Evolutionary conservation across 2,888 invertebrate genomes (phyloP).

Genomic region (Habrosyne pyritoides): DNA sequence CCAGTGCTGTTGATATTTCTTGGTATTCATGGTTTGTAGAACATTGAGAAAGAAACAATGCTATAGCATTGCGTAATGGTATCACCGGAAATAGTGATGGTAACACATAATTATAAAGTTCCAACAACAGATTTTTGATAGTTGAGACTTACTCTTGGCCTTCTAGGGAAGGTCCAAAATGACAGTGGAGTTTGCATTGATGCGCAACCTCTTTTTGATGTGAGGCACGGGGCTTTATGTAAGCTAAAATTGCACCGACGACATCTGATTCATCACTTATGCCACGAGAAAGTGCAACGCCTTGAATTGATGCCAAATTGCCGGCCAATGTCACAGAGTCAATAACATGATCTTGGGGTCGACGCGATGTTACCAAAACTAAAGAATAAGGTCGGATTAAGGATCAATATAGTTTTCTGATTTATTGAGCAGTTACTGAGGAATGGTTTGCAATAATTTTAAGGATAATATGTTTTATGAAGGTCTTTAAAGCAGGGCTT

Average conservation of each 20-base stretch:
- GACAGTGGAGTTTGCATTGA: too few relatives aligned
- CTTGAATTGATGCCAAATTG: conserved; percentile 32
- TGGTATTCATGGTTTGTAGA: neutral
- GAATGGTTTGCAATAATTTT: neutral
- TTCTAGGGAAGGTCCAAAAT: too few relatives aligned
- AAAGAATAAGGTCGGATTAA: neutral
- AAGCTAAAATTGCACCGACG: too few relatives aligned
- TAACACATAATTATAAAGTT: too few relatives aligned
- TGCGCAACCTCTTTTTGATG: too few relatives aligned
- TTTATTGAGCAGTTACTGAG: neutral
- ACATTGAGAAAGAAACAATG: too few relatives aligned
- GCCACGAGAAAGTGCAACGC: conserved; percentile 33
- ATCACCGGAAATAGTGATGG: neutral
- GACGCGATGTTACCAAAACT: neutral
- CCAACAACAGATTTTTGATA: too few relatives aligned
- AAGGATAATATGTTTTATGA: neutral
- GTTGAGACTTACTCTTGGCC: too few relatives aligned
- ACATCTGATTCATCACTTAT: conserved; percentile 11
- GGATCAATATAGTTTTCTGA: neutral
- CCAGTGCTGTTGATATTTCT: neutral
- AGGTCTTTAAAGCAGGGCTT: neutral
- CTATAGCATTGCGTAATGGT: too few relatives aligned
- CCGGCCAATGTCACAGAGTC: conserved; percentile 17
- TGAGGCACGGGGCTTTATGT: too few relatives aligned
- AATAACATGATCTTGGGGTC: conserved; percentile 6